Conservation (phyloP, 2,113 vertebrate genomes). For the Climacteris rufus region DNA sequence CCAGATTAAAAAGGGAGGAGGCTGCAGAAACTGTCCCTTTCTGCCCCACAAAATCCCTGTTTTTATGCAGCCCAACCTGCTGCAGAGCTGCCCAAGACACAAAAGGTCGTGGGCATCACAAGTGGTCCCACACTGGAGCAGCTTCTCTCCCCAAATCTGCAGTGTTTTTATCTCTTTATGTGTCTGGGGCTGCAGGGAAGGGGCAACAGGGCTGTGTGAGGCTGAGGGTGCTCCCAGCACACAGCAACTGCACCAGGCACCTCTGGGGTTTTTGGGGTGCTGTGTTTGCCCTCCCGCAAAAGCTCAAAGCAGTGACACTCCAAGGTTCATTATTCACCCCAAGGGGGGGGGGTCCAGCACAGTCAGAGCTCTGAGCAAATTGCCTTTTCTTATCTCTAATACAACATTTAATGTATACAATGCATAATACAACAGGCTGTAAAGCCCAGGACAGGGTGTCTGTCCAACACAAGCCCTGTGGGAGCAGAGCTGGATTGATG, state of each 20-base stretch:
- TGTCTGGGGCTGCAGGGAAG: neutral
- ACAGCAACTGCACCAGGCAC: too few species aligned
- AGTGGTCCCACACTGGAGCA: neutral
- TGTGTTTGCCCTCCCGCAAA: neutral
- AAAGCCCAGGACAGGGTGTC: fast-evolving
- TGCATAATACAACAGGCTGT: neutral
- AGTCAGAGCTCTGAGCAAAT: neutral
- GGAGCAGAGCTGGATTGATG: neutral
- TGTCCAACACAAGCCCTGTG: neutral
- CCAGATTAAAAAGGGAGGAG: neutral
- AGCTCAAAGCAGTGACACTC: neutral
- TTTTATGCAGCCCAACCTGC: neutral
- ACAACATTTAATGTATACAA: neutral
- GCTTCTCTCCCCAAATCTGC: neutral
- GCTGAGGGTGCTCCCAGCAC: neutral
- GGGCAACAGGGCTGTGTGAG: neutral
- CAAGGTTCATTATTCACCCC: neutral
- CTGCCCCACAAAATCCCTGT: neutral
- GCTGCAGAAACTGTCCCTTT: neutral
- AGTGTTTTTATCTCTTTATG: neutral
- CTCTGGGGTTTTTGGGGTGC: neutral
- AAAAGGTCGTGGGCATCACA: neutral
- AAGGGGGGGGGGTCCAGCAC: neutral
- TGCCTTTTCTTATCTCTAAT: neutral
- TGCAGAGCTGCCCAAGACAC: neutral